Conservation (phyloP, 2,888 invertebrate species). For the Conomelus anceps region DNA sequence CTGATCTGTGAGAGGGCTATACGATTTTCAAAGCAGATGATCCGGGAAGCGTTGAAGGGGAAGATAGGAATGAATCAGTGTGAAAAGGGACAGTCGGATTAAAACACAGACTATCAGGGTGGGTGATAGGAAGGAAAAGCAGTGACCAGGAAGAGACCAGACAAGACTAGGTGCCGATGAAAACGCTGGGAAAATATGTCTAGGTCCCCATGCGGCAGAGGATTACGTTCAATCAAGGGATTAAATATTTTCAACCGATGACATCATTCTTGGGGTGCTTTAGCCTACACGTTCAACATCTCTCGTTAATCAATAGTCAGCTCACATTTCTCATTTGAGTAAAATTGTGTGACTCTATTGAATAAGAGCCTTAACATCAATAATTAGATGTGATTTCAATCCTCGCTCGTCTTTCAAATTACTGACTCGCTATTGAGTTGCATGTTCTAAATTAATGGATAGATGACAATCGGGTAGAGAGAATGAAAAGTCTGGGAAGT, state of each 20-base stretch:
- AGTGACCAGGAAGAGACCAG: neutral
- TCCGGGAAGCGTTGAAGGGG: neutral
- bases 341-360: neutral
- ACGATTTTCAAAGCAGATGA: neutral
- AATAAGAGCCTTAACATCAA: neutral
- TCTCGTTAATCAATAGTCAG: neutral
- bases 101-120: constrained; percentile 10
- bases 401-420: neutral
- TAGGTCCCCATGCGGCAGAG: neutral
- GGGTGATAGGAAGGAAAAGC: neutral
- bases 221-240: constrained; percentile 13
- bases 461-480: too few relatives aligned
- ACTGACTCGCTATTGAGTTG: neutral
- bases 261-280: neutral
- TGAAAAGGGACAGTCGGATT: neutral
- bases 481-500: too few relatives aligned
- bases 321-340: neutral
- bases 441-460: too few relatives aligned
- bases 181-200: constrained; percentile 11
- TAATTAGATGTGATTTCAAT: neutral
- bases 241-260: constrained; percentile 13
- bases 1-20: neutral
- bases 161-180: constrained; percentile 5
- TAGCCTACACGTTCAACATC: neutral
- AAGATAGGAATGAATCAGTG: neutral